Evolutionary conservation across 1,140 invertebrate genomes (phyloP).

Genomic region (Goniozus legneri): DNA sequence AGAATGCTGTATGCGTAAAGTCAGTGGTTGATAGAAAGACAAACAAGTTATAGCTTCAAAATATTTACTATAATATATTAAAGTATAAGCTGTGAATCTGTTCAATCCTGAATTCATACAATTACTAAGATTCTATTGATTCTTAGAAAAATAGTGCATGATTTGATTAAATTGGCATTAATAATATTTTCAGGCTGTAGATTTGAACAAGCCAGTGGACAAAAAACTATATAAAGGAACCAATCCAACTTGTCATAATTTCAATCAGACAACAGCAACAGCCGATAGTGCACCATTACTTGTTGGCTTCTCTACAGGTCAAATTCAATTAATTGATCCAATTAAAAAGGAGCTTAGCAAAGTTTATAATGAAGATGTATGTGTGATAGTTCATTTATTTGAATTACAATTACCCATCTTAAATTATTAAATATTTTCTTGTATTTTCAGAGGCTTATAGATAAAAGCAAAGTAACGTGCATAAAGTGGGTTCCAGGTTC

Average conservation of each 20-base stretch:
- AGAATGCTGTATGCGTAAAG: no score
- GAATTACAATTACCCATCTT: background rate
- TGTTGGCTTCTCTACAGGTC: constrained; percentile 96
- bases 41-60: no score
- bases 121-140: no score
- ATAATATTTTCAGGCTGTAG: constrained; percentile 69
- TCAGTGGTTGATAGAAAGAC: no score
- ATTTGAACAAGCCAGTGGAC: constrained; percentile 93
- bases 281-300: constrained; percentile 80
- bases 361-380: constrained; percentile 97
- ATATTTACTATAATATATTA: no score
- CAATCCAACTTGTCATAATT: constrained; percentile 98
- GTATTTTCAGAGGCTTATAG: constrained; percentile 83
- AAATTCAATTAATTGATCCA: constrained; percentile 96
- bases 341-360: constrained; percentile 93
- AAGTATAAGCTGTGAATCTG: no score
- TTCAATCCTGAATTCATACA: no score
- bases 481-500: constrained; percentile 96
- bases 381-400: constrained; percentile 23
- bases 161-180: no score
- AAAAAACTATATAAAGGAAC: constrained; percentile 98
- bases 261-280: constrained; percentile 82
- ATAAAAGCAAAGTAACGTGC: constrained; percentile 98
- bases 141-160: no score
- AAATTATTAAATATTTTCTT: constrained; percentile 14